Evolutionary conservation across 2,113 vertebrate species (phyloP), one percentile per base, ranked within the genome.

Genomic region (Chascanopsetta lugubris): DNA sequence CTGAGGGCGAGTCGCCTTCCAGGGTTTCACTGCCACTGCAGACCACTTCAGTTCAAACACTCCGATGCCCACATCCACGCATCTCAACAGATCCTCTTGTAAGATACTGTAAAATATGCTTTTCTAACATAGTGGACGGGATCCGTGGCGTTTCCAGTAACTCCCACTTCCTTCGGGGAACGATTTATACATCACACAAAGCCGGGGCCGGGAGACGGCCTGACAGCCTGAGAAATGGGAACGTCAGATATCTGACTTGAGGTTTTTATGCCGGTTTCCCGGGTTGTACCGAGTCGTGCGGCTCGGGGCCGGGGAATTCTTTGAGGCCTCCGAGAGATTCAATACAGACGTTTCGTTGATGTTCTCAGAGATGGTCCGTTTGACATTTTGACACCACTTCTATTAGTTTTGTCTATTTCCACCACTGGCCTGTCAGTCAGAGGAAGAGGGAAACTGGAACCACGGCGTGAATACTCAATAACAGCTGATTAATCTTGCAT

Each of bases 331-430:
- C 47, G 77, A 84, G 83, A 84, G 66, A 70, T 69, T 77, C 68
- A 61, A 85, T 79, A 74, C 79, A 90, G 87, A 87, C 79, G 63
- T 89, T 88, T 75, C 77, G 75, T 82, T 84, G 77, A 85, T 83
- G 66, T 75, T 82, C 69, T 75, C 64, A 62, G 53, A 80, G 83
- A 82, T 59, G 66, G 79, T 80, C 56, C 46, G 15, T 63, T 89
- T 91, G 88, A 89, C 86, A 88, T 89, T 79, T 88, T 86, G 88
- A 90, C 86, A 83, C 46, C 27, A 62, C 67, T 63, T 80, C 65
- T 67, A 73, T 79, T 80, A 79, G 80, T 68, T 80, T 70, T 73
- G 70, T 72, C 69, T 72, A 42, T 69, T 68, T 82, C 54, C 58
- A 72, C 68, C 68, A 54, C 26, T 13, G 20, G 30, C 54, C 29